Base-by-base conservation (phyloP, 1,140 invertebrate species). In the Lordiphosa stackelbergi region DNA sequence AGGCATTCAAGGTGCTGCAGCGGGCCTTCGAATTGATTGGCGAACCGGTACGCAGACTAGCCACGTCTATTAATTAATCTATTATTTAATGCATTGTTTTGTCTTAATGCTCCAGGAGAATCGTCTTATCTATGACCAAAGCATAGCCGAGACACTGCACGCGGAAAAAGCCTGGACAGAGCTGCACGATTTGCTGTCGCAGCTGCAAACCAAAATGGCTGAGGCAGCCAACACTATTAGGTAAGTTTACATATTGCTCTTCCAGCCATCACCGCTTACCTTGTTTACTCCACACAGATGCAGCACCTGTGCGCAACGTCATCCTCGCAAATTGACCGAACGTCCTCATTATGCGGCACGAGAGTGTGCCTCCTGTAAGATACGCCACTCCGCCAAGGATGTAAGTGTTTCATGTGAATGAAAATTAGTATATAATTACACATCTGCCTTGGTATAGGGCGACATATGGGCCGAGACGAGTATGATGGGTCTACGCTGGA, bases 381-480 rank as follows among this genome's bases (percentile, higher is more conserved):
- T 95, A 75, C 91, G 94, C 68, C 96, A 98, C 89, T 93, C 95
- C 53, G 96, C 95, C 36, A 94, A 95, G 90, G 96, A 97, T 90
- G 95, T 95, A 19, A 83, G 75, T 69, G 34, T 2, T 34, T 9
- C 3, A 48, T 1, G 1, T 83, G 81, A 11, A 11, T 24, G 5
- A 24, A 24, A 24, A 6, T 24, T 19, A 19, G 22, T 24, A 24
- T 0, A 24, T 24, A 24, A 24, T 24, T 6, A 1, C 4, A 5
- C 5, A 24, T 36, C 35, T 7, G 0, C 49, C 48, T 52, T 7
- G 2, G 16, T 12, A 24, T 19, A 97, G 96, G 96, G 95, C 64
- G 97, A 98, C 88, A 96, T 98, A 66, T 98, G 97, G 97, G 96
- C 96, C 41, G 96, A 98, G 89, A 95, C 94, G 41, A 91, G 92